Conservation (phyloP, 2,888 invertebrate species). For the Willowsia nigromaculata region DNA sequence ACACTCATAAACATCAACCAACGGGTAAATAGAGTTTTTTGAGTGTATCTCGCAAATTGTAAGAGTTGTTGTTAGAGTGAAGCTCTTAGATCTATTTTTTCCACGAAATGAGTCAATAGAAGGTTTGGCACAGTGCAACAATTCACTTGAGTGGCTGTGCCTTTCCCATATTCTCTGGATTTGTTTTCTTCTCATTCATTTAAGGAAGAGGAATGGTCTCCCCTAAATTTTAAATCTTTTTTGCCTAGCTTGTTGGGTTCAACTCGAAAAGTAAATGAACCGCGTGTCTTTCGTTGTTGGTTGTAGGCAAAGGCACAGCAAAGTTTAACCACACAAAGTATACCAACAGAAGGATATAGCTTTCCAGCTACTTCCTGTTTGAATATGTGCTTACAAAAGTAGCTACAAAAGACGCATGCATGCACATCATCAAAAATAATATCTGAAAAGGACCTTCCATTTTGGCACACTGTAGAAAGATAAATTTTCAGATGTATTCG, state of each 20-base stretch:
- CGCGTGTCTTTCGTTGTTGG: not conserved
- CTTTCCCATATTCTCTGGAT: not conserved
- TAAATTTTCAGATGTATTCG: conserved; percentile 23
- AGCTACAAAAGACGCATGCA: not conserved
- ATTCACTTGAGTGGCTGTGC: not conserved
- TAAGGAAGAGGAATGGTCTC: no score
- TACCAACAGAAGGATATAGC: not conserved
- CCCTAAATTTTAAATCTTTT: no score
- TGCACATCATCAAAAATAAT: not conserved
- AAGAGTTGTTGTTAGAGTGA: not conserved
- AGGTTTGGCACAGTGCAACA: not conserved
- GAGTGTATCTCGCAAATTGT: no score
- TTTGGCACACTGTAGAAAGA: conserved; percentile 19
- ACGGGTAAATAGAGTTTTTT: not conserved
- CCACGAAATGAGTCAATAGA: not conserved
- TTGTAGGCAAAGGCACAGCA: not conserved
- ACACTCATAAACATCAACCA: no score
- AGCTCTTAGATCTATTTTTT: not conserved
- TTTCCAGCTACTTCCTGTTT: not conserved
- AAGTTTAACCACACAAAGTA: not conserved
- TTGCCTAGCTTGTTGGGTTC: not conserved
- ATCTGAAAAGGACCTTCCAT: not conserved
- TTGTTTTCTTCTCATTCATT: not conserved
- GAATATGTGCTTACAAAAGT: not conserved
- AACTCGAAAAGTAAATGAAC: not conserved